A percentile compares a stretch with the other conserved stretches of the same genome.
Evolutionary conservation across 1,140 invertebrate genomes (phyloP).

Genomic region (Stegodyphus dumicola): DNA sequence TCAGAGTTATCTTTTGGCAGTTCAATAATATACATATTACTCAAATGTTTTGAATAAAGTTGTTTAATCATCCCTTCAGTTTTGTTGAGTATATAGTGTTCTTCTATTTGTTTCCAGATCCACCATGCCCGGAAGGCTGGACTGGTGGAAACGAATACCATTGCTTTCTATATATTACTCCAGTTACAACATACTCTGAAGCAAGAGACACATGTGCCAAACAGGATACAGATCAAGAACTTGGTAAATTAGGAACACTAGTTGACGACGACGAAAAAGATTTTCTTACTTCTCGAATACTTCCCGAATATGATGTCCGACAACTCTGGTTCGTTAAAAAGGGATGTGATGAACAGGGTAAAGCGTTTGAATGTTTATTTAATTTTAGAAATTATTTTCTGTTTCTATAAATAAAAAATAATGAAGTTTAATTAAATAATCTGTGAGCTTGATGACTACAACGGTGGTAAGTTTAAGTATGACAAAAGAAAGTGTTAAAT

Average conservation of each 20-base stretch:
- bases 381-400: neutral
- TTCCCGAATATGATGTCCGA: neutral
- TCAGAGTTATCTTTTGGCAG: no score
- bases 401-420: neutral
- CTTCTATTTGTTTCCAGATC: slow-evolving; percentile 26
- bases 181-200: slow-evolving; percentile 2
- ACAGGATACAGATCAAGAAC: neutral
- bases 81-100: no score
- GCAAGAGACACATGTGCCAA: neutral
- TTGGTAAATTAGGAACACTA: slow-evolving; percentile 10
- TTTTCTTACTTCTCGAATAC: slow-evolving; percentile 16
- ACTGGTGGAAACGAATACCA: slow-evolving; percentile 54
- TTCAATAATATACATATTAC: no score
- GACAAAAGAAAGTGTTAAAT: no score
- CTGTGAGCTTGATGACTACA: no score
- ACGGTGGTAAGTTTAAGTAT: no score
- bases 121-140: slow-evolving; percentile 35
- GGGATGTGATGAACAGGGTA: slow-evolving; percentile 17
- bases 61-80: no score
- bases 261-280: slow-evolving; percentile 30
- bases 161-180: slow-evolving; percentile 27
- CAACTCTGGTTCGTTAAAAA: slow-evolving; percentile 19
- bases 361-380: neutral
- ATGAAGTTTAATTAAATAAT: no score
- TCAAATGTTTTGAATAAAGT: no score